phyloP scores from a whole-genome alignment of 2,113 vertebrate genomes.

The Rhineura floridana region DNA sequence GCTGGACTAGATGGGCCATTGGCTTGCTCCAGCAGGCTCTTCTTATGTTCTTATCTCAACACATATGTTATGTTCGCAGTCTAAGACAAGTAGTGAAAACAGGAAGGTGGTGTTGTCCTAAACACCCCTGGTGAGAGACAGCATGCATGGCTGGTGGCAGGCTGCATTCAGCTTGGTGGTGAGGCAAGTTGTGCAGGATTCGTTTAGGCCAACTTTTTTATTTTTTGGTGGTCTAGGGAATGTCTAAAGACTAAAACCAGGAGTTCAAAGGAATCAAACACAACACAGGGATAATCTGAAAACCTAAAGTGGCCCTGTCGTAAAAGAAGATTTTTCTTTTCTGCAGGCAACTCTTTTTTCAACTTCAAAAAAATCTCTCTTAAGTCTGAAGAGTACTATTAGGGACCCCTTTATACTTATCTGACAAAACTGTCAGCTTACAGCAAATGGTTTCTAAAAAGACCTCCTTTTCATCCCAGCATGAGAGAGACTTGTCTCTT shows the following conservation, averaged over 20 bases:
- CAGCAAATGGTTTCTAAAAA: neutral
- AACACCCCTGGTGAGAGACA: neutral
- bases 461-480: neutral
- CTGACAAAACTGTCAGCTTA: neutral
- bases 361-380: constrained; percentile 7
- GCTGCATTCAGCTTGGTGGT: constrained; percentile 16
- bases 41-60: too few relatives aligned
- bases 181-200: neutral
- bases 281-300: constrained; percentile 17
- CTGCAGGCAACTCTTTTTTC: neutral
- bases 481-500: constrained; percentile 1
- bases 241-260: constrained; percentile 16
- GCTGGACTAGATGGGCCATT: too few relatives aligned
- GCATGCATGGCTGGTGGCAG: neutral
- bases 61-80: neutral
- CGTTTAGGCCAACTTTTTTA: neutral
- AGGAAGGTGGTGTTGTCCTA: too few relatives aligned
- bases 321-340: neutral
- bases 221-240: neutral
- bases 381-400: neutral
- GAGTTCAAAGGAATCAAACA: neutral
- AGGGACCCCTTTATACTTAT: constrained; percentile 6
- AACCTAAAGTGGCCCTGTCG: neutral
- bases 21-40: too few relatives aligned
- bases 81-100: neutral